A percentile compares a stretch with the other conserved stretches of the same genome.
Evolutionary conservation across 1,140 invertebrate species (phyloP).

Genomic region (Pollicipes pollicipes): DNA sequence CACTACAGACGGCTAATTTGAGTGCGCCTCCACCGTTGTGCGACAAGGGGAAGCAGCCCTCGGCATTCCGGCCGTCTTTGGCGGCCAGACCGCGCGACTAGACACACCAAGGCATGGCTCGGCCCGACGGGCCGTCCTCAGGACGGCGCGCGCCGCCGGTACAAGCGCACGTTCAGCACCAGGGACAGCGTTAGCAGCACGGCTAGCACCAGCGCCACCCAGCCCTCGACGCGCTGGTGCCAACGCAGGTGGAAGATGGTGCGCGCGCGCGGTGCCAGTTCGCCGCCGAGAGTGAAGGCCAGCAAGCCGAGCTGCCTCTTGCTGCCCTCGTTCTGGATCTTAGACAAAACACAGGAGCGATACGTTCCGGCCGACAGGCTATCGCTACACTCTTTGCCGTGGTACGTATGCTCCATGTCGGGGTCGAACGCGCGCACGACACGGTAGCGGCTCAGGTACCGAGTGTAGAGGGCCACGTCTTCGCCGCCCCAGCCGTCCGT

Average conservation of each 20-base stretch:
- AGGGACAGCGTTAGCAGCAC: neutral
- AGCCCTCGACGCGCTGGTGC: neutral
- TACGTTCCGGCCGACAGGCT: slow-evolving; percentile 51
- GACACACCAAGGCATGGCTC: too few species aligned
- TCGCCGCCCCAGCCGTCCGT: slow-evolving; percentile 63
- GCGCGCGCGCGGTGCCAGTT: neutral
- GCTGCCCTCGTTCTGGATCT: slow-evolving; percentile 59
- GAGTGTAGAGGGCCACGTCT: slow-evolving; percentile 52
- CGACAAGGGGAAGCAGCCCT: too few species aligned
- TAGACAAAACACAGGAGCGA: slow-evolving; percentile 52
- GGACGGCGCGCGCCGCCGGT: too few species aligned
- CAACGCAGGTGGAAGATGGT: neutral
- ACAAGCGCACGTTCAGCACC: neutral
- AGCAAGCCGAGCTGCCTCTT: slow-evolving; percentile 21
- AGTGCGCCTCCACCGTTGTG: too few species aligned
- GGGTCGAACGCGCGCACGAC: slow-evolving; percentile 62
- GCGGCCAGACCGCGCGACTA: too few species aligned
- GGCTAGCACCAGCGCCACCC: neutral
- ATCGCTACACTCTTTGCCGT: slow-evolving; percentile 49
- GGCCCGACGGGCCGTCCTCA: too few species aligned
- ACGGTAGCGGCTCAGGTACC: neutral
- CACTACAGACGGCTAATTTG: too few species aligned
- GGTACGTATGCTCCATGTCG: slow-evolving; percentile 67
- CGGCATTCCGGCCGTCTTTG: too few species aligned
- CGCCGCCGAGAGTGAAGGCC: neutral